A percentile compares a stretch with the other conserved stretches of the same genome.
Evolutionary conservation across 2,113 vertebrate species (phyloP).

Genomic region (Alligator mississippiensis): DNA sequence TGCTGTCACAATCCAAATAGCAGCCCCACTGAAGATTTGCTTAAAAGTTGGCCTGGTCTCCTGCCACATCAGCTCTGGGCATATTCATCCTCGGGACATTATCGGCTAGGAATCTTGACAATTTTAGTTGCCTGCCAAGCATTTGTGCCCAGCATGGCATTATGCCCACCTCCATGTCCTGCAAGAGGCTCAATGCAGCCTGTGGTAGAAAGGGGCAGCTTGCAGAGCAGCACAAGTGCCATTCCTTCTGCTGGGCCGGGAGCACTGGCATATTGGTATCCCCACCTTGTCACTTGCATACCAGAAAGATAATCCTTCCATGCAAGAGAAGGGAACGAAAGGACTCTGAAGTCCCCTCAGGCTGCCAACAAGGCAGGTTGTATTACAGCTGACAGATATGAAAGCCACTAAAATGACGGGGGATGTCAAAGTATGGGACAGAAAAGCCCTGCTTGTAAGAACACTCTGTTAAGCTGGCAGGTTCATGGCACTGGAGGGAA

Average conservation of each 20-base stretch:
- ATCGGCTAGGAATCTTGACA: background rate
- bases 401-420: background rate
- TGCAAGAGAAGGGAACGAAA: background rate
- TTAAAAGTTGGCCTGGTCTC: background rate
- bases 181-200: background rate
- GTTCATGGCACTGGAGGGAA: background rate
- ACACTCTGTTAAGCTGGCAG: background rate
- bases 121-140: background rate
- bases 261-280: background rate
- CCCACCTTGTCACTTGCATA: accelerated
- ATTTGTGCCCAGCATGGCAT: background rate
- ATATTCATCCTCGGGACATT: background rate
- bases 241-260: background rate
- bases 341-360: background rate
- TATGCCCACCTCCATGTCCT: background rate
- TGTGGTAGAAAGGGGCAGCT: background rate
- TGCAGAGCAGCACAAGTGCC: background rate
- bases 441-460: background rate
- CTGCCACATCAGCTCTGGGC: background rate
- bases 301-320: background rate
- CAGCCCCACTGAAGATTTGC: background rate
- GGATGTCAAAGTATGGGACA: background rate
- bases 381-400: background rate
- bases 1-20: background rate
- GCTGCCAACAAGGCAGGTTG: background rate